Evolutionary conservation across 2,113 vertebrate species (phyloP).

Genomic region (pig (Sus scrofa)): T2T-Sscrofa CM000819.6:6668501-6669000

Average conservation of each 20-base stretch:
- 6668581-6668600: neutral
- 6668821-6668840: no score
- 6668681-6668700: neutral
- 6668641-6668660: rapidly evolving
- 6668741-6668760: no score
- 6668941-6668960: neutral
- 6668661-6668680: neutral
- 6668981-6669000: neutral
- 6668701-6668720: neutral
- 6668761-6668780: no score
- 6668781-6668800: no score
- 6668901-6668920: no score
- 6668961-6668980: neutral
- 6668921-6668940: no score
- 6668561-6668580: neutral
- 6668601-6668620: rapidly evolving
- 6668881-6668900: no score
- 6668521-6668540: neutral
- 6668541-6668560: neutral
- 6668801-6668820: no score
- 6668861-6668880: no score
- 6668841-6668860: no score
- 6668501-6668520: neutral
- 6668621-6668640: neutral
- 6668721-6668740: neutral